Base-by-base conservation (phyloP, 2,113 vertebrate species). In the Isichthys henryi region DNA sequence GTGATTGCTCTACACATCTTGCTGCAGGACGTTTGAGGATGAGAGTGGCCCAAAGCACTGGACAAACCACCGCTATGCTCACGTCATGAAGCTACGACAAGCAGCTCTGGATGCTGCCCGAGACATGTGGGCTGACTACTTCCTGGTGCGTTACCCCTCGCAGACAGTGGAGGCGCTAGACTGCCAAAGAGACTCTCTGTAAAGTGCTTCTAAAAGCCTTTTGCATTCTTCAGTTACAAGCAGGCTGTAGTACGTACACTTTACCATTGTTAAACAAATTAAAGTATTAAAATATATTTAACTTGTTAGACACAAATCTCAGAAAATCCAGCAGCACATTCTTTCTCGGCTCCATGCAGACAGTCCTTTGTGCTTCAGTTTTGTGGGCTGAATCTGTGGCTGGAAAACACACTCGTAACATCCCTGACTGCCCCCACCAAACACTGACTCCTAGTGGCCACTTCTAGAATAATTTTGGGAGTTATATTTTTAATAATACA, bases 61-160 rank as follows among this genome's bases (percentile, higher is more conserved):
- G 98, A 95, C 96, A 0, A 96, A 95, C 15, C 88, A 92, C 0
- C 97, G 97, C 43, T 98, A 98, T 0, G 97, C 98, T 52, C 96
- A 98, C 0, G 91, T 99, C 10, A 98, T 98, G 98, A 97, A 96
- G 92, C 94, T 99, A 8, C 95, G 97, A 0, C 98, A 98, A 93
- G 97, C 96, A 0, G 97, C 97, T 0, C 91, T 98, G 91, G 96
- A 97, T 27, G 94, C 97, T 0, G 98, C 97, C 1, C 95, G 97
- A 21, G 96, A 97, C 88, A 96, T 97, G 93, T 98, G 97, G 97
- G 97, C 97, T 0, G 97, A 99, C 90, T 98, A 97, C 92, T 95
- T 98, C 83, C 92, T 98, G 96, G 98, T 99, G 91, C 90, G 97
- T 91, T 87, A 39, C 90, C 90, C 77, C 31, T 48, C 27, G 6